A percentile compares a stretch with the other conserved stretches of the same genome.
These are phyloP conservation scores for Halocynthia aurantium DNA, from an alignment of 23 tunicate species.

Conservation along the genomic window DNA sequence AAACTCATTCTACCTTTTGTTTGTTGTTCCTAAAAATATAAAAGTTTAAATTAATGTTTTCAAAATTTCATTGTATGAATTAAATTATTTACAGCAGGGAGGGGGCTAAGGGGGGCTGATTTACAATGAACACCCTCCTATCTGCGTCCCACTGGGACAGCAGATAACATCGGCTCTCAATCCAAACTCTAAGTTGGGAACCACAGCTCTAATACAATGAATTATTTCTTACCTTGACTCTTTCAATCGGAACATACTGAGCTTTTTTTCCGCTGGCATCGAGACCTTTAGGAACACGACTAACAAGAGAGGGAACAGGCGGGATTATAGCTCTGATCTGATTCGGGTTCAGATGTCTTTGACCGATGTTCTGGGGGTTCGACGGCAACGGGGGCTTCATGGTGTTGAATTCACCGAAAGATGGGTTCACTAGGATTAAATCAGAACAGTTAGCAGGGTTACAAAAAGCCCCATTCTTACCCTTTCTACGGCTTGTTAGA, in stretches of 20 bases:
- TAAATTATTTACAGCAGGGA: too few species aligned
- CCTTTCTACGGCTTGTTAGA: too few species aligned
- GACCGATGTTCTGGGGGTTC: neutral
- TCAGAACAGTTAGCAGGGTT: neutral
- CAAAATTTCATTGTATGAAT: too few species aligned
- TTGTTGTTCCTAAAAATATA: constrained; percentile 50
- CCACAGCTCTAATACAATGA: neutral
- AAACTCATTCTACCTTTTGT: constrained; percentile 72
- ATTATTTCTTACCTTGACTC: constrained; percentile 49
- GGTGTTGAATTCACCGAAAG: constrained; percentile 11
- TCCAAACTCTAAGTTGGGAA: too few species aligned
- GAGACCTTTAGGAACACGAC: constrained; percentile 58
- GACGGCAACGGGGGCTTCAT: constrained; percentile 8
- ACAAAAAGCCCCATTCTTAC: neutral
- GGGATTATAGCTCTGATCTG: constrained; percentile 18
- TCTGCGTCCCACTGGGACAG: too few species aligned
- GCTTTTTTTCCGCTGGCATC: constrained; percentile 68
- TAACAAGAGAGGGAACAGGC: constrained; percentile 80
- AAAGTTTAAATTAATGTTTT: neutral
- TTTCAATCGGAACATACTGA: constrained; percentile 59
- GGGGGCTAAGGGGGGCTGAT: too few species aligned
- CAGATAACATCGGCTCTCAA: too few species aligned
- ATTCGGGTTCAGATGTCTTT: neutral
- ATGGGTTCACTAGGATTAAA: neutral
- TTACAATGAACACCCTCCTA: too few species aligned